These are phyloP conservation scores for Diploptera punctata DNA, from an alignment of 2,888 invertebrate genomes.

Conservation along the genomic window DNA sequence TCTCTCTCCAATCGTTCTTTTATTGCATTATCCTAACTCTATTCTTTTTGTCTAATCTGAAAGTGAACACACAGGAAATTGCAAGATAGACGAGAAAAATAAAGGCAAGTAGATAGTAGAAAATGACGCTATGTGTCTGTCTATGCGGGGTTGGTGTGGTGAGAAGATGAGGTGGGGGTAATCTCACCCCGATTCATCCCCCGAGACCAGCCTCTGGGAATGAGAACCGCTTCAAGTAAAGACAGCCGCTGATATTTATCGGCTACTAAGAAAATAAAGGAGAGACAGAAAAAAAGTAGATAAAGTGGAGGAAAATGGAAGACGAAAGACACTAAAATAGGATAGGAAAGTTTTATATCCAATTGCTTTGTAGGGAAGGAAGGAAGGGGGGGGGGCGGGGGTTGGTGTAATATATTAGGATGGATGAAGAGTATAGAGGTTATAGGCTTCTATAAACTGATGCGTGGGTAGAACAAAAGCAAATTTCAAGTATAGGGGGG, in stretches of 20 bases:
- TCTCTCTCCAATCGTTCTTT: slow-evolving; percentile 6
- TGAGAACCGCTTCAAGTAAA: slow-evolving; percentile 30
- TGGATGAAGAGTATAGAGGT: slow-evolving; percentile 19
- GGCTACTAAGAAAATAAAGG: slow-evolving; percentile 25
- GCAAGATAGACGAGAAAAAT: slow-evolving; percentile 25
- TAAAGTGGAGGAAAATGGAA: slow-evolving; percentile 22
- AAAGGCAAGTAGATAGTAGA: slow-evolving; percentile 22
- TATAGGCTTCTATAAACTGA: slow-evolving; percentile 19
- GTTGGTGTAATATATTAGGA: slow-evolving; percentile 24
- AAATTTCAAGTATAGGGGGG: not conserved
- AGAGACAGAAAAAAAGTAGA: slow-evolving; percentile 23
- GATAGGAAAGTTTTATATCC: slow-evolving; percentile 28
- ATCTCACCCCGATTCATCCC: slow-evolving; percentile 34
- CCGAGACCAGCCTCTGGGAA: slow-evolving; percentile 25
- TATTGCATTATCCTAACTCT: slow-evolving; percentile 17
- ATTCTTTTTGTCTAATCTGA: slow-evolving; percentile 19
- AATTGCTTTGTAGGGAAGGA: slow-evolving; percentile 23
- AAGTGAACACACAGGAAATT: slow-evolving; percentile 30
- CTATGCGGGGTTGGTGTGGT: slow-evolving; percentile 11
- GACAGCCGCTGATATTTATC: slow-evolving; percentile 27
- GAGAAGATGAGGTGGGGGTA: slow-evolving; percentile 6
- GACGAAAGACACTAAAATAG: slow-evolving; percentile 23
- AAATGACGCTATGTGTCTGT: slow-evolving; percentile 27
- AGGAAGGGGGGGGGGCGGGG: not conserved
- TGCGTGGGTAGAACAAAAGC: slow-evolving; percentile 11